phyloP scores from a whole-genome alignment of 2,797 vertebrate genomes.

The Brachyrhaphis roseni region DNA sequence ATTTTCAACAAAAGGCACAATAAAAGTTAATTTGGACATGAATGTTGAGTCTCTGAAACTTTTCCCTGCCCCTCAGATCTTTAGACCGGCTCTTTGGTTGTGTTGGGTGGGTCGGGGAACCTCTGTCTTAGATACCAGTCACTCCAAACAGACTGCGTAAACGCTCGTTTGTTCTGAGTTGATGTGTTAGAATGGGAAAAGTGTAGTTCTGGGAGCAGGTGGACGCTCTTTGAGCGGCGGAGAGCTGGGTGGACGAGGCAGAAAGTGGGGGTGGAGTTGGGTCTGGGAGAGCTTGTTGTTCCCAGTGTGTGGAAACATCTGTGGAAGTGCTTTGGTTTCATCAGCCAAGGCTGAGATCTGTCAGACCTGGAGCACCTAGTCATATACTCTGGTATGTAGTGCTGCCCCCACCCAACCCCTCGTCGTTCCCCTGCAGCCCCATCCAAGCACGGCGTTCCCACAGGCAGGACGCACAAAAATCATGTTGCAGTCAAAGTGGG shows the following conservation, averaged over 20 bases:
- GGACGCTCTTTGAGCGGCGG: slow-evolving; percentile 61
- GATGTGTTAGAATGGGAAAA: slow-evolving; percentile 34
- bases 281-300: slow-evolving; percentile 68
- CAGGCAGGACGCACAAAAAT: slow-evolving; percentile 57
- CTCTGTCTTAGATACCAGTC: background rate
- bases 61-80: background rate
- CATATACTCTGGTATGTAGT: slow-evolving; percentile 83
- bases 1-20: background rate
- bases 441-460: slow-evolving; percentile 58
- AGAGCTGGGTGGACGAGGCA: slow-evolving; percentile 48
- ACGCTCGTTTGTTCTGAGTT: slow-evolving; percentile 17
- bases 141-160: slow-evolving; percentile 8
- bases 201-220: slow-evolving; percentile 61
- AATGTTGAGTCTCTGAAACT: background rate
- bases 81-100: background rate
- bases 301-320: slow-evolving; percentile 78
- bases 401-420: slow-evolving; percentile 74
- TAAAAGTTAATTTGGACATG: background rate
- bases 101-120: background rate
- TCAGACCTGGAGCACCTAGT: slow-evolving; percentile 83
- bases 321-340: slow-evolving; percentile 81
- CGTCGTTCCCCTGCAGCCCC: slow-evolving; percentile 60
- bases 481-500: slow-evolving; percentile 63
- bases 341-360: slow-evolving; percentile 80
- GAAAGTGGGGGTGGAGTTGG: slow-evolving; percentile 46